Conservation (phyloP, 2,113 vertebrate species). For the Apus apus region DNA sequence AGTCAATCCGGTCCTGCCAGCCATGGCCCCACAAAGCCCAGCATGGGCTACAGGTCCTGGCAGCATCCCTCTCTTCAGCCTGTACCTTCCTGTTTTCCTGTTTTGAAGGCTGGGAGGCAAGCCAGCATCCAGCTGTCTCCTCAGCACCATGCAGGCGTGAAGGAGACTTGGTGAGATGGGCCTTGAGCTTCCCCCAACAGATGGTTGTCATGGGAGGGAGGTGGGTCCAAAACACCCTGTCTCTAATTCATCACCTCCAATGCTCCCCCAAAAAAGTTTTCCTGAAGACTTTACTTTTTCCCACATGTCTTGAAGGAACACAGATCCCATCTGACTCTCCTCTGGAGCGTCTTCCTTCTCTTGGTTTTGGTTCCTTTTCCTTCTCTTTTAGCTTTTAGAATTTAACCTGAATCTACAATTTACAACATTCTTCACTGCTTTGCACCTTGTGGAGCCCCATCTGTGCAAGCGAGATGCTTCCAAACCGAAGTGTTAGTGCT, state of each 20-base stretch:
- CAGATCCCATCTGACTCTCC: not conserved
- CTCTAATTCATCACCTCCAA: not conserved
- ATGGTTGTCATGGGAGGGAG: not conserved
- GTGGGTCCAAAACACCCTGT: not conserved
- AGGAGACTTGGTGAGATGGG: not conserved
- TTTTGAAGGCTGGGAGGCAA: not conserved
- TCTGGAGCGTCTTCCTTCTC: not conserved
- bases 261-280: not conserved
- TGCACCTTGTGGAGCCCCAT: conserved; percentile 61
- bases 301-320: not conserved
- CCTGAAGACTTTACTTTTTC: not conserved
- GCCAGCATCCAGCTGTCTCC: not conserved
- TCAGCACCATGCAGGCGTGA: fast-evolving
- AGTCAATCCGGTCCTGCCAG: not conserved
- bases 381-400: conserved; percentile 20
- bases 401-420: conserved; percentile 53
- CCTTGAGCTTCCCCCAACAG: not conserved
- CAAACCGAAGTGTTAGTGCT: conserved; percentile 35
- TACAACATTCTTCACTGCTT: conserved; percentile 43
- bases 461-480: conserved; percentile 16
- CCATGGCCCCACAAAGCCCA: not conserved
- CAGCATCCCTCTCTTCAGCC: not conserved
- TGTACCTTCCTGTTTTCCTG: not conserved
- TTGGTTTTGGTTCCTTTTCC: not conserved
- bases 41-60: not conserved